Base-by-base conservation (phyloP, 2,888 invertebrate genomes). In the Lepeophtheirus nordmannii region DNA sequence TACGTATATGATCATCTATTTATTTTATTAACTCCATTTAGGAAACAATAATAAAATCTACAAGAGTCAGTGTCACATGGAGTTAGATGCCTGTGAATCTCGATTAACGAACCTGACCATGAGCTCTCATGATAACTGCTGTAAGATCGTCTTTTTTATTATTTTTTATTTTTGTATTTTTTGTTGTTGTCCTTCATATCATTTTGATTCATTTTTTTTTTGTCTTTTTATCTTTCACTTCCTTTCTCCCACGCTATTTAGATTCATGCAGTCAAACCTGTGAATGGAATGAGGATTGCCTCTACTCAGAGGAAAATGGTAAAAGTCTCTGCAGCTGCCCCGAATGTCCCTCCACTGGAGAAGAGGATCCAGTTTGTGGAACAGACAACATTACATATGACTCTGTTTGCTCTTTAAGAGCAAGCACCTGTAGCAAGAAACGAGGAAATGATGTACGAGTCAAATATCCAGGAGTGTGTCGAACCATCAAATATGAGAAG, bases 401-500 rank as follows among this genome's bases (percentile, higher is more conserved):
- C 22, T 37, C 37, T 37, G 60, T 37, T 10, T 60, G 60, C 23
- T 23, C 30, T 30, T n/a, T 60, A 10, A 22, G 60, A 22, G 38
- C 30, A 38, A 60, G 37, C 60, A 60, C 37, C 38, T 60, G 60
- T 30, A 23, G 30, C 10, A 14, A 60, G 17, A 20, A 30, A 17
- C 37, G 30, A 30, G 60, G 30, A 30, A 60, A 38, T 37, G 30
- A 23, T 23, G 60, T 60, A n/a, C 53, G 53, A 14, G 53, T 46
- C 8, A 46, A 46, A 17, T 46, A 46, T 8, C 53, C 53, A 3
- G 53, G 53, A 8, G 53, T 46, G 3, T 46, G 53, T 17, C 17
- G 63, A 53, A 46, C 63, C 30, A 63, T 53, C 14, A 63, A 63
- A 37, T 63, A 63, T 37, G 63, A 22, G 12, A 22, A 56, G 17